Percentiles rank a stretch among this genome's conserved stretches.
Evolutionary conservation across 2,113 vertebrate genomes (phyloP).

Genomic region (Poecilia latipinna): DNA sequence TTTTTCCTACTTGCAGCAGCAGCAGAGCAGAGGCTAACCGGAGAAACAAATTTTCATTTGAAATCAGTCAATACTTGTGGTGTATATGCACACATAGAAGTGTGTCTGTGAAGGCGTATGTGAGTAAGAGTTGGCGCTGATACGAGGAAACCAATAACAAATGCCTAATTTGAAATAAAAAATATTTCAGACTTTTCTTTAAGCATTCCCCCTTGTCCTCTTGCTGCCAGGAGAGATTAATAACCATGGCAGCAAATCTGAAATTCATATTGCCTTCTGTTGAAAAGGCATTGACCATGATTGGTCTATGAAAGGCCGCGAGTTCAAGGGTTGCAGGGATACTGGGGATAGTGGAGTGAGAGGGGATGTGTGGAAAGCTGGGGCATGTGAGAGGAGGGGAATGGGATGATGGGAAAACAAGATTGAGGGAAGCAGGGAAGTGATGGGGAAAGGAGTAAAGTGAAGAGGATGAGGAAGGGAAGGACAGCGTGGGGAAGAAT

Average conservation of each 20-base stretch:
- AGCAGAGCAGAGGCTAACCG: constrained; percentile 50
- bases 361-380: constrained; percentile 69
- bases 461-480: constrained; percentile 78
- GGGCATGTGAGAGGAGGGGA: constrained; percentile 76
- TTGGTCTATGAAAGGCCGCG: constrained; percentile 77
- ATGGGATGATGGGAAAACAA: constrained; percentile 81
- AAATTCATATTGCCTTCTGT: constrained; percentile 72
- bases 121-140: constrained; percentile 31
- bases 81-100: constrained; percentile 11
- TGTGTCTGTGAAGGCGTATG: constrained; percentile 28
- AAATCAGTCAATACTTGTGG: constrained; percentile 50
- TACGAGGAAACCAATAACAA: constrained; percentile 32
- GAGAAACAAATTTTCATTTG: constrained; percentile 56
- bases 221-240: constrained; percentile 43
- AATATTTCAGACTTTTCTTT: constrained; percentile 25
- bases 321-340: constrained; percentile 78
- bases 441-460: constrained; percentile 76
- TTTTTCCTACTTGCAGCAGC: constrained; percentile 39
- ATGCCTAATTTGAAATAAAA: constrained; percentile 39
- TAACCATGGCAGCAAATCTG: constrained; percentile 48
- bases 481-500: constrained; percentile 71
- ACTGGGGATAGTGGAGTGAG: constrained; percentile 76
- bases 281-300: constrained; percentile 71
- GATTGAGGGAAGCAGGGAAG: constrained; percentile 85
- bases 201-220: constrained; percentile 1